Percentiles rank a stretch among this genome's conserved stretches.
phyloP scores from a whole-genome alignment of 2,797 vertebrate species.

The Geotrypetes seraphini region DNA sequence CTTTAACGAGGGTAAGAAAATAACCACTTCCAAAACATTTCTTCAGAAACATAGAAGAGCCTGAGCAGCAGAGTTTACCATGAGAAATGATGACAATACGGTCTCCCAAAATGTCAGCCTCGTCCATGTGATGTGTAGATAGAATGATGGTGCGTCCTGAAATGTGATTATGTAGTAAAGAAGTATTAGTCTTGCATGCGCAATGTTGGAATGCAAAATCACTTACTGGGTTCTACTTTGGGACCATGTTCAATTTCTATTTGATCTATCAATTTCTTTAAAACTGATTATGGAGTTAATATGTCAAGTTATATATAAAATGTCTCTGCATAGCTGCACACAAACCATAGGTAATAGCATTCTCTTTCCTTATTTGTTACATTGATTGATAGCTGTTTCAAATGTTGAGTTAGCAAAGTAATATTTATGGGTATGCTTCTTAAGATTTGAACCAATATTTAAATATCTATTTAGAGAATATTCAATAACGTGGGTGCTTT shows the following conservation, averaged over 20 bases:
- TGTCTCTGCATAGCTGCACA: not conserved
- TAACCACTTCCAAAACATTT: not conserved
- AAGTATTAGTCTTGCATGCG: no score
- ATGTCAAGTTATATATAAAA: not conserved
- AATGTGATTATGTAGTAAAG: no score
- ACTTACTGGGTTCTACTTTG: slow-evolving; percentile 2
- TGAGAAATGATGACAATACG: not conserved
- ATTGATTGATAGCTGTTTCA: not conserved
- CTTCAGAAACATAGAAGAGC: not conserved
- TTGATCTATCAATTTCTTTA: not conserved
- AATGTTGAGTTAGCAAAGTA: no score
- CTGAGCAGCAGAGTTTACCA: not conserved
- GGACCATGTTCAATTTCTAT: not conserved
- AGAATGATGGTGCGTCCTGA: not conserved
- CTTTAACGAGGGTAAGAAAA: not conserved
- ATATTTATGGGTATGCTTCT: no score
- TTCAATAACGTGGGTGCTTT: no score
- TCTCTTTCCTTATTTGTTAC: not conserved
- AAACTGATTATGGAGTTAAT: not conserved
- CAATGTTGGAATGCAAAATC: no score
- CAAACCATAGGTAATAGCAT: not conserved
- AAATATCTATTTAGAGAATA: not conserved
- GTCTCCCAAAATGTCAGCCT: not conserved
- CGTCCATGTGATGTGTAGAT: not conserved
- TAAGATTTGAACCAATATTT: not conserved